Evolutionary conservation across 92 coral and sea anemone species (phyloP).

Genomic region (Parazoanthus swiftii): DNA sequence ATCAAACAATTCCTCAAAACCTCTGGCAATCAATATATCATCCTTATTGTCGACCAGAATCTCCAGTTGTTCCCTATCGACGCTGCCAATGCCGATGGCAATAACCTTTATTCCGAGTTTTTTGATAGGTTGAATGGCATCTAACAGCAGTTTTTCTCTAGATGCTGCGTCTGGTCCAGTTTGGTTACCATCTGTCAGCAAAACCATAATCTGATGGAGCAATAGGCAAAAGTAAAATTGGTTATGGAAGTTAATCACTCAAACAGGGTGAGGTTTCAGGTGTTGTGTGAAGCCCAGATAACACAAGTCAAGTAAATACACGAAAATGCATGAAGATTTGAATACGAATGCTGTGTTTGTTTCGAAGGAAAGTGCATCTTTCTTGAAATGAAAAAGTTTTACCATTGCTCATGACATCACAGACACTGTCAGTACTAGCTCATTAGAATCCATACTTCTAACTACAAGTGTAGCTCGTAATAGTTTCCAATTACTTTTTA

Average conservation of each 20-base stretch:
- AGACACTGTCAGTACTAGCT: too few relatives aligned
- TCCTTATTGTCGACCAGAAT: constrained; percentile 49
- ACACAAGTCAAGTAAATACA: not conserved
- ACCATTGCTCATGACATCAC: too few relatives aligned
- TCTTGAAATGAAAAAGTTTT: too few relatives aligned
- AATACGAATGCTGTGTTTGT: too few relatives aligned
- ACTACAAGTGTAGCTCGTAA: too few relatives aligned
- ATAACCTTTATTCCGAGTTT: constrained; percentile 54
- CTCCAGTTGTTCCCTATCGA: constrained; percentile 63
- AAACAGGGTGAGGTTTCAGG: not conserved
- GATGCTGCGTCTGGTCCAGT: constrained; percentile 65
- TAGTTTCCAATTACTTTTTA: too few relatives aligned
- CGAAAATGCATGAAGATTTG: too few relatives aligned
- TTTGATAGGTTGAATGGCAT: constrained; percentile 72
- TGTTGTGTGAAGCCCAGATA: not conserved
- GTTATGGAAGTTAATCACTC: not conserved
- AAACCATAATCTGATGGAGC: constrained; percentile 61
- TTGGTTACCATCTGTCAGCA: constrained; percentile 86
- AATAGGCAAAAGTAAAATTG: not conserved
- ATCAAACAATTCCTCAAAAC: constrained; percentile 56
- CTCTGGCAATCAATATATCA: constrained; percentile 62
- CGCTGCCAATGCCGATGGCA: constrained; percentile 86
- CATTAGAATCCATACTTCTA: too few relatives aligned
- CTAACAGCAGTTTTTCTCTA: constrained; percentile 46
- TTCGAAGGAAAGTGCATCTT: too few relatives aligned